Conservation (phyloP, 2,888 invertebrate species). For the Cheilosia scutellata region DNA sequence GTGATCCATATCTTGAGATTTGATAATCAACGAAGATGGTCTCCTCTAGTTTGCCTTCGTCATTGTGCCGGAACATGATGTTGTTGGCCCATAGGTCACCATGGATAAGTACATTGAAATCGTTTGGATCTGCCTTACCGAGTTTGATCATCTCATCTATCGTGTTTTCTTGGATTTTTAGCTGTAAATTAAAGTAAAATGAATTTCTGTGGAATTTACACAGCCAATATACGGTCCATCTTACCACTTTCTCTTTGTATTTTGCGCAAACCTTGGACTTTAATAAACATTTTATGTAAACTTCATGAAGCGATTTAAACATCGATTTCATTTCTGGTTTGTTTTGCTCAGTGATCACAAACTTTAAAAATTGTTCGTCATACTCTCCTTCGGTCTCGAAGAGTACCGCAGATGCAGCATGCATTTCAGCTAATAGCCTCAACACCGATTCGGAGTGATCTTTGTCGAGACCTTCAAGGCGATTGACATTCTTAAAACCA, state of each 20-base stretch:
- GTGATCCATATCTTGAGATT: conserved; percentile 78
- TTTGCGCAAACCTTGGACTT: conserved; percentile 73
- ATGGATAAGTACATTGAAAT: conserved; percentile 80
- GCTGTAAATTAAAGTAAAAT: conserved; percentile 59
- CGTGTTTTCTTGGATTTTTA: conserved; percentile 68
- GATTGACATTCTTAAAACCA: conserved; percentile 80
- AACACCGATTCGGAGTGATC: conserved; percentile 79
- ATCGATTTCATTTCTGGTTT: conserved; percentile 73
- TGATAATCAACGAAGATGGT: conserved; percentile 81
- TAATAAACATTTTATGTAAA: conserved; percentile 52
- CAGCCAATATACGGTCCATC: neutral
- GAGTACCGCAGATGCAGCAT: conserved; percentile 81
- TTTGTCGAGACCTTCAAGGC: conserved; percentile 79
- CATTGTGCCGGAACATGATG: conserved; percentile 79
- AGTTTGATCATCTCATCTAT: conserved; percentile 30
- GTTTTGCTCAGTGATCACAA: conserved; percentile 72
- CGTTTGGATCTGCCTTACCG: conserved; percentile 70
- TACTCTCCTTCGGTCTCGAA: conserved; percentile 77
- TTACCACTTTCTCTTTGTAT: conserved; percentile 79
- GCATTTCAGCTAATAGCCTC: conserved; percentile 80
- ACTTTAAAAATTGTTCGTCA: conserved; percentile 47
- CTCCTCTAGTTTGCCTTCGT: conserved; percentile 78
- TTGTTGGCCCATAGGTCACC: conserved; percentile 81
- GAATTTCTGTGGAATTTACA: neutral
- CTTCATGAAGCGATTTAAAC: conserved; percentile 48